Percentiles rank a stretch among this genome's conserved stretches.
phyloP scores from a whole-genome alignment of 2,888 invertebrate species.

The Amiota mariae region DNA sequence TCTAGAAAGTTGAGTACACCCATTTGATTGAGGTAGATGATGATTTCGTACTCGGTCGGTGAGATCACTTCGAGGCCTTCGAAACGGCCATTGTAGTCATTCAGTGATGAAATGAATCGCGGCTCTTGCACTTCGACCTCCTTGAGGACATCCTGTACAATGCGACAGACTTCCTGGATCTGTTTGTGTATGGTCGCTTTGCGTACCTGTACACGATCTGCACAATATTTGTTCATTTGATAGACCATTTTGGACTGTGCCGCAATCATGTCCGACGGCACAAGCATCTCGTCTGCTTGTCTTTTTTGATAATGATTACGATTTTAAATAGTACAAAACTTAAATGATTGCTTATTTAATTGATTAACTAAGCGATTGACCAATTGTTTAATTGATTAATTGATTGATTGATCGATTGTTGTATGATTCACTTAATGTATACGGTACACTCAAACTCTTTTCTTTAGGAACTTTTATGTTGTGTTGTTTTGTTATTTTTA shows the following conservation, averaged over 20 bases:
- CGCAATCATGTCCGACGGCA: conserved; percentile 94
- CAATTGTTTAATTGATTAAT: not conserved
- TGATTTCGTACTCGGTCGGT: conserved; percentile 94
- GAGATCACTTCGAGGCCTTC: conserved; percentile 95
- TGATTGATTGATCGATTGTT: not conserved
- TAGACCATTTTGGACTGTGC: conserved; percentile 96
- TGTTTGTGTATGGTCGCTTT: conserved; percentile 91
- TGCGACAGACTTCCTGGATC: conserved; percentile 91
- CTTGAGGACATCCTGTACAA: conserved; percentile 95
- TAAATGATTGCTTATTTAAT: not conserved
- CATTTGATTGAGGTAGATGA: conserved; percentile 97
- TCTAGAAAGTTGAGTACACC: conserved; percentile 99
- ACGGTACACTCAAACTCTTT: too few species aligned
- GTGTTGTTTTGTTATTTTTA: conserved; percentile 9
- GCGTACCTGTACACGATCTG: conserved; percentile 90
- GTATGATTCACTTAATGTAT: too few species aligned
- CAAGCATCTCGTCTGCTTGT: conserved; percentile 79
- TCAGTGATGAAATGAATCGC: conserved; percentile 91
- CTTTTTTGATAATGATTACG: not conserved
- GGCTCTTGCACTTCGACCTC: conserved; percentile 98
- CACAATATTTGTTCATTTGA: conserved; percentile 96
- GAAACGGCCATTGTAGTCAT: conserved; percentile 90
- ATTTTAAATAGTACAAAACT: not conserved
- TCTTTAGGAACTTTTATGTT: conserved; percentile 4
- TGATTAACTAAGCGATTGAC: not conserved